Evolutionary conservation across 2,888 invertebrate genomes (phyloP), one percentile per base, ranked within the genome.

Genomic region (Argyresthia goedartella): DNA sequence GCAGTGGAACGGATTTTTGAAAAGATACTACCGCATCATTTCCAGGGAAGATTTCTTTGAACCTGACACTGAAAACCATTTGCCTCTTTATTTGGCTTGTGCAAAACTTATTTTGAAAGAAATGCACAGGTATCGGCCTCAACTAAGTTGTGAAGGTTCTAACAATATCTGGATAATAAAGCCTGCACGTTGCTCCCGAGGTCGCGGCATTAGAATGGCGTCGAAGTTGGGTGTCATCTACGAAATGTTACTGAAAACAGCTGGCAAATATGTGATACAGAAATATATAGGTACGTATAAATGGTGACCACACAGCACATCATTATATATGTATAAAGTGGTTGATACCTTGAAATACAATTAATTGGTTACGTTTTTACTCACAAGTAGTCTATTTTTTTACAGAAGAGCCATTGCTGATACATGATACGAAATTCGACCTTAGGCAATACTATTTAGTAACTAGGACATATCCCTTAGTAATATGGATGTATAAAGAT

Each of bases 111-210:
- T 92, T 53, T 67, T 94, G 8, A 84, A 87, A 55, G 88, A 90
- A 60, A 80, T 93, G 25, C 80, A 84, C 54, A 80, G 74, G 52
- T 88, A 88, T 60, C 89, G 90, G 59, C 90, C 91, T 0, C 90
- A 90, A 64, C 71, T 92, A 50, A 86, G 88, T 55, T 89, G 91
- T 68, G 96, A 96, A 77, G 96, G 96, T 0, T 88, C 88, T 58
- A 89, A 91, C 66, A 95, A 96, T 76, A 90, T 96, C 59, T 97
- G 96, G 96, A 95, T 97, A 56, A 88, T 97, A 45, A 97, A 97
- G 71, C 96, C 96, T 0, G 92, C 92, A 1, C 91, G 92, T 64
- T 91, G 93, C 59, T 94, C 93, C 35, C 88, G 95, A 63, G 96
- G 96, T 0, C 87, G 92, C 68, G 96, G 96, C 4, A 96, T 97